phyloP scores from a whole-genome alignment of 1,140 invertebrate species.

The Lucilia sericata region DNA sequence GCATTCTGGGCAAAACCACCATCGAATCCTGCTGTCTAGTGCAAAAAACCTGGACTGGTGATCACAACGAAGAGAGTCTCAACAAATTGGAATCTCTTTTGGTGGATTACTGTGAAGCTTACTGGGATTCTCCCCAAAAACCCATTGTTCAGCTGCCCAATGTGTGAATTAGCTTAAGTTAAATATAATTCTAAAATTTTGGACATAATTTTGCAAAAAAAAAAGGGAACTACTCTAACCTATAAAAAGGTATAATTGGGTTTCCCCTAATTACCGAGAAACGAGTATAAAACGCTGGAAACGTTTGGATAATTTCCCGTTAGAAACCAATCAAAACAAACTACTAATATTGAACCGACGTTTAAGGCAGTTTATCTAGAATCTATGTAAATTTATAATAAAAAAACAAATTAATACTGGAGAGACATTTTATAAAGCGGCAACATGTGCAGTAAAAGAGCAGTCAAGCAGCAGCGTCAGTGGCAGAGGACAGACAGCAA shows the following conservation, averaged over 20 bases:
- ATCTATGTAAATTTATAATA: neutral
- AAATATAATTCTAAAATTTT: neutral
- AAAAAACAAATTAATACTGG: constrained; percentile 14
- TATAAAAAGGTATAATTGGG: neutral
- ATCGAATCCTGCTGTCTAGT: constrained; percentile 71
- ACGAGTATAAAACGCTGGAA: constrained; percentile 25
- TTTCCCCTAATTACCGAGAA: neutral
- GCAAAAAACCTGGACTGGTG: constrained; percentile 69
- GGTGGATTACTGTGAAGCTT: constrained; percentile 72
- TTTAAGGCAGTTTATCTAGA: constrained; percentile 11
- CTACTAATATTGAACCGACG: constrained; percentile 23
- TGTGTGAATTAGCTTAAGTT: constrained; percentile 65
- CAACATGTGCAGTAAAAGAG: neutral
- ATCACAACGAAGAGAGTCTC: constrained; percentile 68
- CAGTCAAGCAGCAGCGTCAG: neutral
- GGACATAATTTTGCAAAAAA: constrained; percentile 5
- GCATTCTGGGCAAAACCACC: constrained; percentile 68
- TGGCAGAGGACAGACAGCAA: neutral
- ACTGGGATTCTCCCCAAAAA: constrained; percentile 69
- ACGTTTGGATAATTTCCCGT: constrained; percentile 23
- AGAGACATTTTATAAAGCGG: neutral
- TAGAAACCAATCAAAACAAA: constrained; percentile 14
- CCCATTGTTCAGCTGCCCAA: constrained; percentile 72
- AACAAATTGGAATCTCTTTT: constrained; percentile 69
- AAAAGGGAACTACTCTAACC: constrained; percentile 19